phyloP scores from a whole-genome alignment of 2,797 vertebrate species.

The Clarias laeviceps region DNA sequence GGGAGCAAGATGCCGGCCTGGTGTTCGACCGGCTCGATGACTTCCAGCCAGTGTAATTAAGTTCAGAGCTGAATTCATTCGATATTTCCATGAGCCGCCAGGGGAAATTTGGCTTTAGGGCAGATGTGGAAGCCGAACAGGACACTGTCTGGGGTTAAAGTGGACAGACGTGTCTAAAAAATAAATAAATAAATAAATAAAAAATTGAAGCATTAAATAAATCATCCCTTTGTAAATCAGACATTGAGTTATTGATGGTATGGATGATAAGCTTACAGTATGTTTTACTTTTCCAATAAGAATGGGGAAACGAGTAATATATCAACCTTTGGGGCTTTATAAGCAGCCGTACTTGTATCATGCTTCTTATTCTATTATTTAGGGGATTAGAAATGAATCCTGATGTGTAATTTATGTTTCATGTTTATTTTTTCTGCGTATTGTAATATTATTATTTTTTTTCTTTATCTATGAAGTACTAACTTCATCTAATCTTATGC shows the following conservation, averaged over 20 bases:
- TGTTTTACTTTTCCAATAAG: conserved; percentile 41
- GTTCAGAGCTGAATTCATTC: conserved; percentile 22
- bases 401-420: conserved; percentile 47
- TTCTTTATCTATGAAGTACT: conserved; percentile 23
- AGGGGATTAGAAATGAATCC: conserved; percentile 53
- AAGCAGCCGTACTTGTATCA: conserved; percentile 64
- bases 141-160: not conserved
- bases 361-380: conserved; percentile 68
- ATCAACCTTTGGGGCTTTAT: conserved; percentile 59
- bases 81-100: not conserved
- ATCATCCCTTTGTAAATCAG: not conserved
- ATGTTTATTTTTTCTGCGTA: conserved; percentile 27
- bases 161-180: no score
- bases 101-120: not conserved
- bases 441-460: conserved; percentile 2
- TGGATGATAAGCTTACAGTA: conserved; percentile 52
- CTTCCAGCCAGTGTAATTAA: conserved; percentile 24
- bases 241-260: not conserved
- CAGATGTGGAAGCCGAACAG: conserved; percentile 32
- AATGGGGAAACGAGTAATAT: conserved; percentile 23
- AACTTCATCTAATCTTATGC: conserved; percentile 49
- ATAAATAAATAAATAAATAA: not conserved
- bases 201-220: not conserved
- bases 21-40: conserved; percentile 45
- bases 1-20: conserved; percentile 50